Evolutionary conservation across 2,888 invertebrate genomes (phyloP), one percentile per base, ranked within the genome.

Genomic region (Blastobasis adustella): DNA sequence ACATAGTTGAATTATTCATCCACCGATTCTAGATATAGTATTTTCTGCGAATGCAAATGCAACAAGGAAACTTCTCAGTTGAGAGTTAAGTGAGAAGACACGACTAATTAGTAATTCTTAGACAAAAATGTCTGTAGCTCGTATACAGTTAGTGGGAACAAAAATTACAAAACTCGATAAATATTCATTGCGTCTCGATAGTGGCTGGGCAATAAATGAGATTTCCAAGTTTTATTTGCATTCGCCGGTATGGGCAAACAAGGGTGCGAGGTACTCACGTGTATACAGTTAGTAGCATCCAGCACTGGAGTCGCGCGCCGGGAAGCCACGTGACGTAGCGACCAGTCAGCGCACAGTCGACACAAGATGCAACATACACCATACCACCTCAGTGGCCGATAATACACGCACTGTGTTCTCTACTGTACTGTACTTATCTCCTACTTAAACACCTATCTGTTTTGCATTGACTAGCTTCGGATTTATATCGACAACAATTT

Each of bases 271-370:
- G 57, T 79, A 91, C 91, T 91, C 73, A 91, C 91, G 91, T 91
- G 91, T 89, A 91, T 90, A 90, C 89, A 91, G 90, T 90, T 91
- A 91, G 91, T 90, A 91, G 90, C 91, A 91, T 91, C 91, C 91
- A 91, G 91, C 87, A 89, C 89, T 83, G 87, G 63, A 86, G 83
- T 85, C 82, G 88, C 84, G 88, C 89, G 87, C 89, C 82, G 87
- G 89, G 89, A 85, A 89, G 89, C 89, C 89, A 89, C 89, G 87
- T 83, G 81, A 88, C 87, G 89, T 87, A 89, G 89, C 89, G 89
- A 89, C 89, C 89, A 79, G 81, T 82, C 85, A 87, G 89, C 89
- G 89, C 89, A 86, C 88, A 85, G 88, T 89, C 87, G 88, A 88
- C 82, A 86, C 86, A 85, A 88, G 78, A 79, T 77, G 78, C 79